Base-by-base conservation (phyloP, 64 coral and sea anemone species). In the Exaiptasia diaphana region DNA sequence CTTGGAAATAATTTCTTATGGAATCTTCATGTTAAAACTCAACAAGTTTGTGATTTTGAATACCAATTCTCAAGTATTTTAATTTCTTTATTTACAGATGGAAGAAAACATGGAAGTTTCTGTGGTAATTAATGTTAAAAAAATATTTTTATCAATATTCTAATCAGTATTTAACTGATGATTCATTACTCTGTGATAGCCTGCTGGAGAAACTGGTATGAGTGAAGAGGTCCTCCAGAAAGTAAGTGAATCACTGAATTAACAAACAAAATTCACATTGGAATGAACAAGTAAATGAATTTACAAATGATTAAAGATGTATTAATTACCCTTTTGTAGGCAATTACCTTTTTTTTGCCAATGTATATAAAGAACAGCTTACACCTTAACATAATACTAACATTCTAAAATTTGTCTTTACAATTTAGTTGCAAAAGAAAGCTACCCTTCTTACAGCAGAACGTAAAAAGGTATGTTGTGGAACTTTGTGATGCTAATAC, bases 201-300 rank as follows among this genome's bases (percentile, higher is more conserved):
- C 68, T 92, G 95, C 80, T 53, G 95, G 91, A 80, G 95, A 99
- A 53, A 85, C 85, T 42, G 85, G 69, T 29, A 99, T 99, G 95
- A 92, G 89, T 15, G 95, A 99, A 31, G 95, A 99, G 85, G 95
- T 99, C 0, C 52, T 99, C 14, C 95, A 99, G 57, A 99, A 99
- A 61, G 95, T 99, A 92, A 24, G 11, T 48, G 10, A 55, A 38
- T 34, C 62, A 60, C 64, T 31, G 4, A 28, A 27, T 6, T 9
- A 6, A 29, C 17, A 60, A n/a, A 79, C 34, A 62, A 31, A 62
- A 37, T 65, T 35, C 55, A 38, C 0, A 15, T 9, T 65, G 52
- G 7, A 1, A n/a, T 64, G 38, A 17, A 44, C 1, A n/a, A n/a
- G n/a, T n/a, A n/a, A n/a, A n/a, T n/a, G n/a, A n/a, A n/a, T n/a